Evolutionary conservation across 2,888 invertebrate species (phyloP).

Genomic region (Limnephilus marmoratus): DNA sequence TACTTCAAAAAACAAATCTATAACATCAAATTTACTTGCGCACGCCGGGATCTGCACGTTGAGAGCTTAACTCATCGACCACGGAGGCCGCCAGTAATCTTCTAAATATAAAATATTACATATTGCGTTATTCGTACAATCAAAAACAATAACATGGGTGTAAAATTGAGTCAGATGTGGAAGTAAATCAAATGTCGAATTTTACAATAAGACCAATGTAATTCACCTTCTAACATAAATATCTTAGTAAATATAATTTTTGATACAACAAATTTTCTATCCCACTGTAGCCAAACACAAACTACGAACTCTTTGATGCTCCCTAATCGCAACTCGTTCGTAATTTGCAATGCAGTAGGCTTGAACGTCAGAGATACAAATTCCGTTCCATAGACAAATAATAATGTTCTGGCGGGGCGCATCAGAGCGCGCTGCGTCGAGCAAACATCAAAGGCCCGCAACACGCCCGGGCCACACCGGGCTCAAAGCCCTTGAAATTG

Average conservation of each 20-base stretch:
- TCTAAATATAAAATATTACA: too few relatives aligned
- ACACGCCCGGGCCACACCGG: background rate
- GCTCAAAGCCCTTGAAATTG: constrained; percentile 28
- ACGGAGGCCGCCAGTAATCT: too few relatives aligned
- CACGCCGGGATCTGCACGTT: too few relatives aligned
- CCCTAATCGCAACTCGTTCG: background rate
- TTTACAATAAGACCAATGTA: background rate
- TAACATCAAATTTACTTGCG: too few relatives aligned
- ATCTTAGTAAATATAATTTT: background rate
- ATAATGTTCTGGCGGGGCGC: background rate
- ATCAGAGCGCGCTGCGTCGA: background rate
- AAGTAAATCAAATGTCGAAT: too few relatives aligned
- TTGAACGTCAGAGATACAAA: background rate
- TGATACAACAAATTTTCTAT: background rate
- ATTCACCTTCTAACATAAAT: background rate
- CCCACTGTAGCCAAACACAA: background rate
- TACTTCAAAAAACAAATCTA: too few relatives aligned
- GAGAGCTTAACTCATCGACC: too few relatives aligned
- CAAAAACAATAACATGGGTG: too few relatives aligned
- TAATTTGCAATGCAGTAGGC: background rate
- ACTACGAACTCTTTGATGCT: background rate
- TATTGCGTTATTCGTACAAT: too few relatives aligned
- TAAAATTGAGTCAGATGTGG: too few relatives aligned
- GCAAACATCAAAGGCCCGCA: constrained; percentile 26
- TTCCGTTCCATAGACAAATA: background rate